Evolutionary conservation across 1,140 invertebrate species (phyloP).

Genomic region (Sitobion miscanthi): DNA sequence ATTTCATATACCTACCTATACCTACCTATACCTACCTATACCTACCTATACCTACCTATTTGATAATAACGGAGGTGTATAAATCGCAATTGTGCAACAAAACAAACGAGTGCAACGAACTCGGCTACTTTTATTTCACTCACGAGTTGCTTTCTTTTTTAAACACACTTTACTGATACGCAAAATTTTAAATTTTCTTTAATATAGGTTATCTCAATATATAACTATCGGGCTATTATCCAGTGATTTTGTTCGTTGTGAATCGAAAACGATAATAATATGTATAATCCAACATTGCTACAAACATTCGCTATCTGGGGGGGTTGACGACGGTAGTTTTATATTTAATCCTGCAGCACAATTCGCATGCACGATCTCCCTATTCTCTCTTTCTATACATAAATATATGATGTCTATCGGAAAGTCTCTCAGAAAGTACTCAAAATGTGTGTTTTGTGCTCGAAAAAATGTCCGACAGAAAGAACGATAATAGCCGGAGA

Average conservation of each 20-base stretch:
- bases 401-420: too few relatives aligned
- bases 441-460: neutral
- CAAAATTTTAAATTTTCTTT: neutral
- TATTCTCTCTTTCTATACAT: neutral
- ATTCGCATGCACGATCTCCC: neutral
- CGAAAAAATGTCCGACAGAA: neutral
- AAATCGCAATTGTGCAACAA: neutral
- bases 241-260: neutral
- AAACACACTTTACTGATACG: neutral
- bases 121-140: neutral
- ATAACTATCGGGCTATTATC: neutral
- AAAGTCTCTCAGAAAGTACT: neutral
- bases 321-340: neutral
- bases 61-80: neutral
- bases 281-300: neutral
- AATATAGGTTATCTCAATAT: neutral
- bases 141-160: neutral
- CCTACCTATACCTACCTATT: neutral
- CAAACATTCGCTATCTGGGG: neutral
- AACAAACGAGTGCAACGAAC: neutral
- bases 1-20: neutral
- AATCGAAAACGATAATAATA: slow-evolving; percentile 8
- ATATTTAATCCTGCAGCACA: neutral
- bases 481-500: neutral
- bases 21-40: neutral